Base-by-base conservation (phyloP, 2,797 vertebrate species). In the Serranus cabrilla region DNA sequence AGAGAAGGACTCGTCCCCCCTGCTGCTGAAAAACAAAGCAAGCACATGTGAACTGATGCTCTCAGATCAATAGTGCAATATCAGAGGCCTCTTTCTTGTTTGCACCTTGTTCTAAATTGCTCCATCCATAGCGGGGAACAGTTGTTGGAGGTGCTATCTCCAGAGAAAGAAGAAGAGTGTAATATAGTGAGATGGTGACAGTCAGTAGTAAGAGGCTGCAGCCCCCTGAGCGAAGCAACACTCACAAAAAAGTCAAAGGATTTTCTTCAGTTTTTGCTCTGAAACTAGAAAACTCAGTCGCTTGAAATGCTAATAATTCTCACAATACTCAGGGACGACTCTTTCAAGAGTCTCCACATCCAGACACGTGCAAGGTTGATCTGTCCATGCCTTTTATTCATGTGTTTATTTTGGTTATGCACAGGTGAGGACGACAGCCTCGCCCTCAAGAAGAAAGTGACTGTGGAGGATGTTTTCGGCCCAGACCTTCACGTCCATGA, bases 341-440 rank as follows among this genome's bases (percentile, higher is more conserved):
- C 21, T 55, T 16, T 46, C 20, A 23, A 73, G 4, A 49, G 52
- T 43, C 42, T 31, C n/a, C 40, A 17, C 40, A 55, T 31, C 40
- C 18, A 25, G 37, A 68, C 43, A 14, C 21, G 34, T 39, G 4
- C 34, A 2, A 3, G 6, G 10, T 9, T 23, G 20, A 46, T 40
- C 37, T 47, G 20, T 18, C 45, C 25, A 43, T 63, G 5, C 11
- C 4, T 82, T 64, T 47, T 78, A 16, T 76, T 62, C 60, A 17
- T 73, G 20, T 34, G 7, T 9, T 34, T 34, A 31, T 68, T 54
- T 61, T 21, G 55, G 17, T 61, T 74, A 66, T 78, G 55, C 25
- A 2, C 91, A 99, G 98, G 92, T 64, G 97, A 98, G 93, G 97
- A 99, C 84, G 96, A 97, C 91, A 98, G 96, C 84, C 94, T 98